Base-by-base conservation (phyloP, 2,888 invertebrate species). In the Atrina japonica region DNA sequence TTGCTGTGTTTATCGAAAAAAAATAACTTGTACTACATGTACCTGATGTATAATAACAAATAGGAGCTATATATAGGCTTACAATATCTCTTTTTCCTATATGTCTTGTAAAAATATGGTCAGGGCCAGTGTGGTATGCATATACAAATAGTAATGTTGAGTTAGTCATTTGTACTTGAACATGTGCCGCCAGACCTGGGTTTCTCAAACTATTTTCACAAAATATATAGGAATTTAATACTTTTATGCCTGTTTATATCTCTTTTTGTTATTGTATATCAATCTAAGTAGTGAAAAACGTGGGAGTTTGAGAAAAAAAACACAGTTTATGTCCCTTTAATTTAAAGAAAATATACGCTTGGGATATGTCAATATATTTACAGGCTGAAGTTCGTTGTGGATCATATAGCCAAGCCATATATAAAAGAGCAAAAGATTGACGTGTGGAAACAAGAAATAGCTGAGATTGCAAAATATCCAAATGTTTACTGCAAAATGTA, bases 361-460 rank as follows among this genome's bases (percentile, higher is more conserved):
- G n/a, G n/a, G n/a, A n/a, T n/a, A n/a, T n/a, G n/a, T n/a, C 16
- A 11, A 43, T 65, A 40, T 16, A 21, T 30, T 69, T 76, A 16
- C 73, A 84, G 85, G 16, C 50, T 82, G n/a, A 72, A 69, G 16
- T 78, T 86, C 53, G 81, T 86, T 18, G 78, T 86, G 16, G 77
- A 86, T 60, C 86, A 86, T 53, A 78, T 85, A 18, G 84, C 83
- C 6, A 86, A 85, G 58, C 86, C 86, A 6, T 76, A 75, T 29
- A 71, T 82, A 16, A 78, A 77, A 29, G 78, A 77, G 16, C 76
- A 78, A 1, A 76, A 73, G 29, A 72, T 83, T 0, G 79, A 79
- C 0, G 81, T 77, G 7, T 86, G 86, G 86, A 75, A 76, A 49
- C 72, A 80, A 35, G 82, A 81, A 40, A 83, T 86, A 61, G 66